Percentiles rank a stretch among this genome's conserved stretches.
Evolutionary conservation across 2,113 vertebrate genomes (phyloP).

Genomic region (Paramormyrops kingsleyae): DNA sequence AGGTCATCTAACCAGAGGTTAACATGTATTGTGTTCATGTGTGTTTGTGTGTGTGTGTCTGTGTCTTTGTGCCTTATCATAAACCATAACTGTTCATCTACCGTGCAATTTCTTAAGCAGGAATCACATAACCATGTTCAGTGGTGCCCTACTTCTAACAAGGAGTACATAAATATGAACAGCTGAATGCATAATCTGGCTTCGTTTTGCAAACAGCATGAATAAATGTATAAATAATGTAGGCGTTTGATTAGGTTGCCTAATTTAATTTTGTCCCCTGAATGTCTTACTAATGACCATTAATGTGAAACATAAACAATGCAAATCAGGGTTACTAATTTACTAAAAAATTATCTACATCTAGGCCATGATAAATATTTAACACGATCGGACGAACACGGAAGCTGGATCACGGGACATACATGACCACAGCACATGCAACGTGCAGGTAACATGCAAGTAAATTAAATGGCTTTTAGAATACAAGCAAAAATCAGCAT

Average conservation of each 20-base stretch:
- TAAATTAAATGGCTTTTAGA: neutral
- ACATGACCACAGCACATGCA: neutral
- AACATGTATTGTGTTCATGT: neutral
- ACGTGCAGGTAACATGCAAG: neutral
- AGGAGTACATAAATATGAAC: neutral
- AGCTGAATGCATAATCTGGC: neutral
- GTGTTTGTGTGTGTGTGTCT: neutral
- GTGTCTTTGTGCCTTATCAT: neutral
- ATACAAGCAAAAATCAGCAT: neutral
- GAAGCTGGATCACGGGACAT: neutral
- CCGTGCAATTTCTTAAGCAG: neutral
- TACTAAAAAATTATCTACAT: neutral
- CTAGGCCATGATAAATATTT: neutral
- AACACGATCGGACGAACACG: neutral
- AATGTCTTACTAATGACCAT: neutral
- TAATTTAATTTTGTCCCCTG: neutral
- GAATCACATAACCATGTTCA: no score
- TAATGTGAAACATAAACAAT: conserved; percentile 2
- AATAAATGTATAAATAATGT: conserved; percentile 5
- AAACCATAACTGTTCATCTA: neutral
- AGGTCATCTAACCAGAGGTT: neutral
- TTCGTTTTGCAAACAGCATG: neutral
- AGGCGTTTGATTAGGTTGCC: neutral
- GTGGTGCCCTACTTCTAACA: neutral
- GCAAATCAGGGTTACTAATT: neutral